Percentiles rank a stretch among this genome's conserved stretches.
Evolutionary conservation across 1,140 invertebrate species (phyloP).

Genomic region (Holcopasites calliopsidis): DNA sequence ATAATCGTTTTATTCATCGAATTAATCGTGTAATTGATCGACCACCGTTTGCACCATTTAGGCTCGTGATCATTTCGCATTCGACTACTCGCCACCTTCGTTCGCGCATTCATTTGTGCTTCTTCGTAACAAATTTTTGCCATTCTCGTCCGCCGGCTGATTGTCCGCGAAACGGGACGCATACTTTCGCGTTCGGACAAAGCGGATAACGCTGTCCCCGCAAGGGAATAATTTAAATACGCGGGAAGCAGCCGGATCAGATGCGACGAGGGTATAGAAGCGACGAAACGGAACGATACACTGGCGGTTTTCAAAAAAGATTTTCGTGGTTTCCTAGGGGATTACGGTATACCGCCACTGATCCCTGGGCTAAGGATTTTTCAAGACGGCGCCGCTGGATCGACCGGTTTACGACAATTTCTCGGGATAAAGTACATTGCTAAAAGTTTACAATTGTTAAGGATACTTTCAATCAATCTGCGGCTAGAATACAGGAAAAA

Average conservation of each 20-base stretch:
- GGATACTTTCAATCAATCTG: too few species aligned
- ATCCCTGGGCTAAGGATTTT: slow-evolving; percentile 51
- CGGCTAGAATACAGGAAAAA: neutral
- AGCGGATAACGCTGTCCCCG: neutral
- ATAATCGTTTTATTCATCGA: neutral
- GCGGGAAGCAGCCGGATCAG: slow-evolving; percentile 4
- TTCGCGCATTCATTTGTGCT: neutral
- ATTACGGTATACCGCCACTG: slow-evolving; percentile 44
- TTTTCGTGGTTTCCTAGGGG: slow-evolving; percentile 35
- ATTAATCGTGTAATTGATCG: slow-evolving; percentile 48
- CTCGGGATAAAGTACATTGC: neutral
- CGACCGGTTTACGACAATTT: slow-evolving; percentile 53
- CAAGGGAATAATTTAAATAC: neutral
- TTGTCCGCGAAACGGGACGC: neutral
- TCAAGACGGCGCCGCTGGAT: slow-evolving; percentile 48
- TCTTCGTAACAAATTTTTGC: neutral
- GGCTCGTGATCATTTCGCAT: slow-evolving; percentile 1
- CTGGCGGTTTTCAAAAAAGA: slow-evolving; percentile 45
- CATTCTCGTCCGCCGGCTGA: neutral
- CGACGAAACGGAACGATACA: neutral
- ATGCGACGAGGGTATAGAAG: slow-evolving; percentile 1
- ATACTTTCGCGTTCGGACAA: neutral
- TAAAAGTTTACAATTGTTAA: slow-evolving; percentile 16
- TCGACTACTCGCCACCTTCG: neutral
- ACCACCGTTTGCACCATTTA: neutral